Evolutionary conservation across 1,140 invertebrate genomes (phyloP), one percentile per base, ranked within the genome.

Genomic region (Penaeus japonicus): DNA sequence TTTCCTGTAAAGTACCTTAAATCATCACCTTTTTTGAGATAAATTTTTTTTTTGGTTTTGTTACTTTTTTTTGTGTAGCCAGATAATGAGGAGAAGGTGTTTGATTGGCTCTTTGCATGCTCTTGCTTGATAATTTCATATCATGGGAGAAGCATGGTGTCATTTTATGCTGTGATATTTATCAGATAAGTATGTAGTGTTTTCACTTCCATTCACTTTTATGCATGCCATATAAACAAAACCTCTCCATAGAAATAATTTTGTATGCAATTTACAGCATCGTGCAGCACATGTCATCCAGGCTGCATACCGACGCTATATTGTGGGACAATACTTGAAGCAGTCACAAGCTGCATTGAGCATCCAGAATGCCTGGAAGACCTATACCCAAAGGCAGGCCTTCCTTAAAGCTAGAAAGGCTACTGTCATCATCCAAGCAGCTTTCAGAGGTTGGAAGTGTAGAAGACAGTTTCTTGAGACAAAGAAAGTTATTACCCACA

Each of bases 301-400:
- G 70, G 65, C 80, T 30, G 59, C 65, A 24, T 82, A 77, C 59
- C 79, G 89, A 24, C 84, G 62, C 53, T 90, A 77, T 57, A 57
- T 87, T 47, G 53, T 27, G 24, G 24, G 15, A 54, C 62, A 62
- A 20, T 79, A 83, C 59, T 35, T 87, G 39, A 53, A 55, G 27
- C 78, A 90, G 65, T 32, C n/a, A n/a, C 32, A 83, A 30, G 89
- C 89, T 79, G 75, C 89, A n/a, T 53, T 22, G 53, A 57, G 53
- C n/a, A 88, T 90, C 27, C 89, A 90, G 83, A 35, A 35, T 22
- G 47, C 27, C n/a, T 90, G 89, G 89, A 70, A 84, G 47, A n/a
- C 89, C 3, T 75, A 78, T 32, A 57, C 27, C 35, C 57, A 70
- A 55, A 85, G 89, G 57, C 82, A 24, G 2, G 20, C 17, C 12